Evolutionary conservation across 2,113 vertebrate species (phyloP), one percentile per base, ranked within the genome.

Genomic region (Tor tambroides): DNA sequence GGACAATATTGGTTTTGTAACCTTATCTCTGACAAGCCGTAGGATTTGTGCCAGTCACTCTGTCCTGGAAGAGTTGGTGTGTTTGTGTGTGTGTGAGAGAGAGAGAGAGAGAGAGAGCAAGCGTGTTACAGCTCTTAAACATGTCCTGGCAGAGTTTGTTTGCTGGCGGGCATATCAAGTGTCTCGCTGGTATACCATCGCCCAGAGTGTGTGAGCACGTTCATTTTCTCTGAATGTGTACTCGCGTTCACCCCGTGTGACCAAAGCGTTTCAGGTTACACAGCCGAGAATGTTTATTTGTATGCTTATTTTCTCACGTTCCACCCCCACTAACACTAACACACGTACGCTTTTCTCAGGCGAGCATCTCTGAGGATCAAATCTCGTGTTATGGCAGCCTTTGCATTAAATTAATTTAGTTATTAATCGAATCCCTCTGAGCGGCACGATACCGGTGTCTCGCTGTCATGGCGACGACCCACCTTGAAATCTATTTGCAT

Each of bases 1-100:
- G 90, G 89, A 87, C 80, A 32, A 92, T 94, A 94, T 94, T 93
- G 89, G 91, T 87, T 92, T 92, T 91, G 90, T 93, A 94, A 94
- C 93, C 90, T 92, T 93, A 93, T 93, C 88, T 86, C 76, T 78
- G 69, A 85, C 86, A 91, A 83, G 85, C 21, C 35, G 85, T 90
- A 88, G 84, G 83, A 90, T 90, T 90, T 88, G 80, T 90, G 87
- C 85, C 90, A 88, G 78, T 71, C 59, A 43, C 14, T 65, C 79
- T 19, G 79, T 83, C 61, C 61, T 83, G 41, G 26, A 83, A 49
- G 80, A 11, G 49, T n/a, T 3, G 6, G 49, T 28, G 72, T 65
- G 11, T 41, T 19, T 26, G 38, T 7, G 72, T 35, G 15, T 7
- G 23, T 30, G 74, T 77, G 14, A 1, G 46, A 14, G 46, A 43